Conservation (phyloP, 1,140 invertebrate species). For the Eulimnadia texana region DNA sequence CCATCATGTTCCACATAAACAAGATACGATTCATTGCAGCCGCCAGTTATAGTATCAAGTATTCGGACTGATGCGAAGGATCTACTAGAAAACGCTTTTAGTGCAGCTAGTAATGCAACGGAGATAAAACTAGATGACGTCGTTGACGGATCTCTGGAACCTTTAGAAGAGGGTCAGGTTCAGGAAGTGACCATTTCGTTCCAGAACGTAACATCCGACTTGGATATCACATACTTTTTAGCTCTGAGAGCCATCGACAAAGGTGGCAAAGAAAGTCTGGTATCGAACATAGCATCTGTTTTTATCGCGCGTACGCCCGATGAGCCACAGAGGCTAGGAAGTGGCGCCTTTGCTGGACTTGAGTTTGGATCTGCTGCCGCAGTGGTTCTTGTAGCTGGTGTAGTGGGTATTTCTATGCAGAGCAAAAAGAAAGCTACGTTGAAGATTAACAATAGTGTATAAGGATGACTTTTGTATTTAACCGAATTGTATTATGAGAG, state of each 20-base stretch:
- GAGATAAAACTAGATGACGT: neutral
- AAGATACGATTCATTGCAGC: neutral
- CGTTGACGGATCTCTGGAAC: neutral
- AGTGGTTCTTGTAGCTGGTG: neutral
- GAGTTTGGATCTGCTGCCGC: neutral
- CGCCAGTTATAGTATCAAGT: neutral
- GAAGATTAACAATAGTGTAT: too few relatives aligned
- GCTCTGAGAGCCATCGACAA: neutral
- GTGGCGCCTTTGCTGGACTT: neutral
- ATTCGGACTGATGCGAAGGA: neutral
- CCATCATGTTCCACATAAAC: too few relatives aligned
- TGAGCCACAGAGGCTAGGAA: neutral
- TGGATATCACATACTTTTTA: neutral
- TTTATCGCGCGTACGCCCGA: neutral
- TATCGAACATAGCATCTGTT: neutral
- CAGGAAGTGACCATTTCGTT: neutral
- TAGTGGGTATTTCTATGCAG: neutral
- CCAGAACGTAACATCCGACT: neutral
- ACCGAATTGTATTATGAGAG: too few relatives aligned
- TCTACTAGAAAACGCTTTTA: neutral
- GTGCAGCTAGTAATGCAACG: neutral
- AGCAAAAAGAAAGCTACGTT: too few relatives aligned
- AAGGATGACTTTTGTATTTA: too few relatives aligned
- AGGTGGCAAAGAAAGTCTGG: neutral
- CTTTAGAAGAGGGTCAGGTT: neutral